Evolutionary conservation across 2,113 vertebrate genomes (phyloP).

Genomic region (Condylura cristata): DNA sequence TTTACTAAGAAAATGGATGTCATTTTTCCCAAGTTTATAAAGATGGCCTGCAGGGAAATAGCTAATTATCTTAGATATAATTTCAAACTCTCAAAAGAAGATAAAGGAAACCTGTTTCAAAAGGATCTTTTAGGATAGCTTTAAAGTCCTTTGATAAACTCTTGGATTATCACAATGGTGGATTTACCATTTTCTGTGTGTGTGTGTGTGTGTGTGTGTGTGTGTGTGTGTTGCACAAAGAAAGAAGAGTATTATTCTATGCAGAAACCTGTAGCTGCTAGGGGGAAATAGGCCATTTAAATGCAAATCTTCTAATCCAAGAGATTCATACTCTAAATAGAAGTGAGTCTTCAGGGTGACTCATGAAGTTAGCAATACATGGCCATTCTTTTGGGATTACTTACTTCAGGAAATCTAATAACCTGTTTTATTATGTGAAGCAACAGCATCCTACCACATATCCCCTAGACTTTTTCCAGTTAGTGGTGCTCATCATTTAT

Average conservation of each 20-base stretch:
- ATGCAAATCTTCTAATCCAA: slow-evolving; percentile 79
- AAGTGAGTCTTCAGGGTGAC: slow-evolving; percentile 67
- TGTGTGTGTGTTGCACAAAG: slow-evolving; percentile 29
- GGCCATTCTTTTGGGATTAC: slow-evolving; percentile 65
- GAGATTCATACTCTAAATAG: slow-evolving; percentile 70
- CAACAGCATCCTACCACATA: not conserved
- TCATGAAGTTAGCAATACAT: slow-evolving; percentile 66
- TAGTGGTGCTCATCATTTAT: not conserved
- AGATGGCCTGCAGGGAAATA: slow-evolving; percentile 50
- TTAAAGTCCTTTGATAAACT: slow-evolving; percentile 58
- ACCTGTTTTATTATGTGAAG: slow-evolving; percentile 65
- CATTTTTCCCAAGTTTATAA: slow-evolving; percentile 53
- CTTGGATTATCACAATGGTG: slow-evolving; percentile 40
- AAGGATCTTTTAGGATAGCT: slow-evolving; percentile 34
- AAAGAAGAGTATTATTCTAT: slow-evolving; percentile 40
- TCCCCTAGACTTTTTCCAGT: not conserved
- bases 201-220: too few species aligned
- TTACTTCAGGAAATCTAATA: slow-evolving; percentile 73
- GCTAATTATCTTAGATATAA: slow-evolving; percentile 65
- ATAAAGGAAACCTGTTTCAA: slow-evolving; percentile 42
- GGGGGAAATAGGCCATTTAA: slow-evolving; percentile 66
- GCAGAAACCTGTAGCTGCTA: slow-evolving; percentile 61
- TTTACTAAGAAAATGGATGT: slow-evolving; percentile 36
- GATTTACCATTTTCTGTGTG: too few species aligned
- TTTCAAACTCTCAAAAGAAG: slow-evolving; percentile 46